Conservation (phyloP, 2,113 vertebrate species). For the Pangasianodon gigas region DNA sequence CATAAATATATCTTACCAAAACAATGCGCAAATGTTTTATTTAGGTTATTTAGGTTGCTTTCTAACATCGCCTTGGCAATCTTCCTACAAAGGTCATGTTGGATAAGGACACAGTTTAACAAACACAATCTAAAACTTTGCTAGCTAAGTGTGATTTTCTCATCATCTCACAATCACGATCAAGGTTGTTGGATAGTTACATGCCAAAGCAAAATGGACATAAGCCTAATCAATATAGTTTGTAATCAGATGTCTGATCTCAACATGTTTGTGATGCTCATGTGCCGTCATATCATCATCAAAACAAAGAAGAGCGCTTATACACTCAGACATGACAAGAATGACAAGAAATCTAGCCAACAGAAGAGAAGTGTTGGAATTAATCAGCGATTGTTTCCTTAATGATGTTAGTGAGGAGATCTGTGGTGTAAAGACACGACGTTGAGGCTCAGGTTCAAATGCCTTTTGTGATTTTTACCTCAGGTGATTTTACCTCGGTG, state of each 20-base stretch:
- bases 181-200: not conserved
- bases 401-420: not conserved
- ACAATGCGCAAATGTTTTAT: not conserved
- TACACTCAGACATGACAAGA: not conserved
- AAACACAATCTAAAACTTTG: not conserved
- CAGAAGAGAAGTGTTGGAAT: not conserved
- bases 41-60: not conserved
- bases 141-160: not conserved
- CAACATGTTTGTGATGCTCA: not conserved
- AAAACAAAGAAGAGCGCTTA: not conserved
- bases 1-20: not conserved
- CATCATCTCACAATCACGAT: not conserved
- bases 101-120: not conserved
- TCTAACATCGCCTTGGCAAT: not conserved
- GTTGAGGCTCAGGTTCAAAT: not conserved
- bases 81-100: not conserved
- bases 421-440: not conserved
- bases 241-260: not conserved
- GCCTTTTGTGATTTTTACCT: not conserved
- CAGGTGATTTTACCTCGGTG: not conserved
- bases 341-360: not conserved
- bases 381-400: not conserved
- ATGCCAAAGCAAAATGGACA: not conserved
- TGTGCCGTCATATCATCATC: not conserved
- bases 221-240: not conserved